Base-by-base conservation (phyloP, 2,113 vertebrate genomes). In the Phyllostomus hastatus region DNA sequence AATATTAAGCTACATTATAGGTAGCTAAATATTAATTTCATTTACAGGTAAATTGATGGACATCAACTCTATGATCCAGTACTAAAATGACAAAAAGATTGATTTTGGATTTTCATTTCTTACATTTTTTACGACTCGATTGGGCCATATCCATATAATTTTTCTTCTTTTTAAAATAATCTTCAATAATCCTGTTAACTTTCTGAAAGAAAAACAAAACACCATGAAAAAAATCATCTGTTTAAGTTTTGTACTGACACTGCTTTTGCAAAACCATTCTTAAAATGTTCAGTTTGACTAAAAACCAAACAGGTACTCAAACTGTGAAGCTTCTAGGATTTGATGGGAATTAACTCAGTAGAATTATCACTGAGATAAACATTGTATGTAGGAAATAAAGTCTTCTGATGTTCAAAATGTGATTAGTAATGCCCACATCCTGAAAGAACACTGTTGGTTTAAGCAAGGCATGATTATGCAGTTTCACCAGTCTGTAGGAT, bases 261-360 rank as follows among this genome's bases (percentile, higher is more conserved):
- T 19, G 69, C 50, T 82, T 84, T 91, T 54, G 28, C 8, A 33
- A 73, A 4, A 28, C 20, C 24, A 72, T 57, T 90, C 61, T 79
- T 95, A 64, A 94, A 82, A 91, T 84, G 33, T 59, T 33, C 85
- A 57, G 11, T 88, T 33, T 79, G 61, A 83, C 69, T 41, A 64
- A 73, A 67, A 91, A 61, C 50, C 1, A 92, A 48, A 69, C 26
- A 81, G 10, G 8, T 87, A 81, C 57, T 83, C 9, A 52, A 52
- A 52, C 15, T 17, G 15, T 52, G 50, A 17, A 17, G 15, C 16
- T 52, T 17, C 50, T 52, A 17, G 50, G 16, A 52, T 52, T 52
- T 52, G 4, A 90, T 75, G 48, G 52, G 33, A 94, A 95, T 88
- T 73, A 90, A 76, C 52, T 69, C n/a, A 93, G 91, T 35, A 64